Conservation (phyloP, 2,888 invertebrate genomes). For the Phortica magna region DNA sequence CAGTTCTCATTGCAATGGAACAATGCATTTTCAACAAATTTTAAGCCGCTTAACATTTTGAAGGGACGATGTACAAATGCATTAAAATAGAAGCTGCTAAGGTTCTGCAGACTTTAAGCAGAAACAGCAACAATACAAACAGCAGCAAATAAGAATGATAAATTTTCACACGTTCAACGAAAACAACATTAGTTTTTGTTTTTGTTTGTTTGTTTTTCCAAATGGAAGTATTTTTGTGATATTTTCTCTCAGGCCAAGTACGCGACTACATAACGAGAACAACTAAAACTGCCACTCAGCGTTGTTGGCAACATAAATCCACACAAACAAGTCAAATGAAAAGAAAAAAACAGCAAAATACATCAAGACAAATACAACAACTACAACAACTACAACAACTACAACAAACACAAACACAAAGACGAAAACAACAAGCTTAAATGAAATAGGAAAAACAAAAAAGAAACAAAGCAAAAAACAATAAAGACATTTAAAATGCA, state of each 20-base stretch:
- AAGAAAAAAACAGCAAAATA: background rate
- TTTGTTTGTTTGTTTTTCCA: background rate
- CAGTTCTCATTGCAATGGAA: too few species aligned
- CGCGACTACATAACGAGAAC: background rate
- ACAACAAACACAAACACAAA: conserved; percentile 7
- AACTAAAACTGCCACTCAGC: background rate
- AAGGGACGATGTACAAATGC: too few species aligned
- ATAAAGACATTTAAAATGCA: conserved; percentile 18
- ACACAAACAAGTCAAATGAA: background rate
- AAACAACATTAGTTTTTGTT: background rate
- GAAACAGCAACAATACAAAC: background rate
- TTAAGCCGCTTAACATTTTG: too few species aligned
- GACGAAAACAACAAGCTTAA: conserved; percentile 16
- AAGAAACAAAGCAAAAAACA: background rate
- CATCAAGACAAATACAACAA: background rate
- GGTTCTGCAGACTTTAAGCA: background rate
- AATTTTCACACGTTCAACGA: conserved; percentile 53
- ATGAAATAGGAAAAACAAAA: background rate
- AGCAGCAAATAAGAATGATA: background rate
- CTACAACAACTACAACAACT: conserved; percentile 19
- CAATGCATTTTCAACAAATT: too few species aligned
- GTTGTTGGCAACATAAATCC: background rate
- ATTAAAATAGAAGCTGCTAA: too few species aligned
- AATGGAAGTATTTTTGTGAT: background rate
- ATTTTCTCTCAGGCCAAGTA: background rate